Conservation (phyloP, 2,113 vertebrate species). For the Cyanoderma ruficeps region DNA sequence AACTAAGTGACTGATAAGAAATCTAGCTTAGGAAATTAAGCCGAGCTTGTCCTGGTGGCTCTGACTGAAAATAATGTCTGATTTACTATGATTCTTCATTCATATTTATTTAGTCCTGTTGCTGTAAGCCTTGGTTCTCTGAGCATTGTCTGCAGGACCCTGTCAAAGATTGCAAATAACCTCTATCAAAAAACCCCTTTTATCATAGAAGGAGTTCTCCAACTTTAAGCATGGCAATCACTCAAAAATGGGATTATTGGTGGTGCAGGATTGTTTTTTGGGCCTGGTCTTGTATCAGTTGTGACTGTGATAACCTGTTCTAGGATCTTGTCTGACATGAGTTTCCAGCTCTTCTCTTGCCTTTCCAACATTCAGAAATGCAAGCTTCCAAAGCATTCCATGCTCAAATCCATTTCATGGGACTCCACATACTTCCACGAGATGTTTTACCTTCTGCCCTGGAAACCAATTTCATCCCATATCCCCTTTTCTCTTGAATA, state of each 20-base stretch:
- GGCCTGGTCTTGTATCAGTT: neutral
- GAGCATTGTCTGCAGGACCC: neutral
- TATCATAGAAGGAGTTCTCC: neutral
- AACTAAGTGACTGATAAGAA: neutral
- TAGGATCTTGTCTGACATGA: neutral
- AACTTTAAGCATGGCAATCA: neutral
- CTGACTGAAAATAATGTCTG: neutral
- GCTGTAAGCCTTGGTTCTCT: neutral
- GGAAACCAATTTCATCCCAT: neutral
- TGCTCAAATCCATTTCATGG: neutral
- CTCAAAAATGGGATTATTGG: neutral
- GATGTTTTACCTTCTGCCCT: neutral
- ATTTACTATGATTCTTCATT: neutral
- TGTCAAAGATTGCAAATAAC: neutral
- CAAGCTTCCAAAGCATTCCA: neutral
- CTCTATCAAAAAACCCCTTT: fast-evolving
- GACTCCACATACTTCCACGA: neutral
- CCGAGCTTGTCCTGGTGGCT: neutral
- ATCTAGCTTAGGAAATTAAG: neutral
- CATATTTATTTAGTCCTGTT: neutral
- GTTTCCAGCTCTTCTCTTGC: neutral
- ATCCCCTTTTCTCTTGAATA: neutral
- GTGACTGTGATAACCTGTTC: neutral
- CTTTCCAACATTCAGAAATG: neutral
- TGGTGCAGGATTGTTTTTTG: neutral